Percentiles rank a stretch among this genome's conserved stretches.
Conservation (phyloP, 2,797 vertebrate species). For the Botia almorhae region DNA sequence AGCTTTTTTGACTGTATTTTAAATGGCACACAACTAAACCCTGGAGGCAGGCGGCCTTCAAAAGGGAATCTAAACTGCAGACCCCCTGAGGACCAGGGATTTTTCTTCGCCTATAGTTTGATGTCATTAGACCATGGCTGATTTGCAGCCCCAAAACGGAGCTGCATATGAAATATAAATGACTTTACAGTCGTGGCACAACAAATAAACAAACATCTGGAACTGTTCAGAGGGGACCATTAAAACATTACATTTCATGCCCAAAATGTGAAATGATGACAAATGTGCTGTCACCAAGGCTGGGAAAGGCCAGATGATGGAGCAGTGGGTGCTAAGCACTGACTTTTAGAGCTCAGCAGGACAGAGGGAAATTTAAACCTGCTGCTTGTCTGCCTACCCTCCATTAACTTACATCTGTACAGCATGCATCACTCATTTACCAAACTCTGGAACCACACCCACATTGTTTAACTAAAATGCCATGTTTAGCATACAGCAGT, state of each 20-base stretch:
- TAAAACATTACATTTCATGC: constrained; percentile 84
- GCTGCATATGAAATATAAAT: constrained; percentile 73
- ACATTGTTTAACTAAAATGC: constrained; percentile 51
- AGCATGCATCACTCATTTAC: constrained; percentile 67
- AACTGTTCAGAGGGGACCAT: constrained; percentile 91
- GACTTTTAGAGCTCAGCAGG: constrained; percentile 88
- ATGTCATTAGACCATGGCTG: constrained; percentile 67
- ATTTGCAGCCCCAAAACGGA: constrained; percentile 55
- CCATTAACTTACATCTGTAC: constrained; percentile 82
- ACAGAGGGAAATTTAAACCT: constrained; percentile 87
- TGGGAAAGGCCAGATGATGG: constrained; percentile 88
- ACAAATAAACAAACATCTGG: constrained; percentile 99
- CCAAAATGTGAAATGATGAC: constrained; percentile 95
- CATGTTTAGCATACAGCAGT: constrained; percentile 45
- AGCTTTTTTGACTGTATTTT: constrained; percentile 70
- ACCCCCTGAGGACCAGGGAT: constrained; percentile 70
- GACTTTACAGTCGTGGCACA: constrained; percentile 88
- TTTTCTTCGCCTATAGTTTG: constrained; percentile 69
- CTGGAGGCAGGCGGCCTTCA: constrained; percentile 70
- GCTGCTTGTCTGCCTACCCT: constrained; percentile 79
- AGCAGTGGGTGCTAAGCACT: constrained; percentile 88
- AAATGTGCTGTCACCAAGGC: constrained; percentile 89
- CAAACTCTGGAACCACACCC: constrained; percentile 44
- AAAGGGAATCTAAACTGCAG: constrained; percentile 66
- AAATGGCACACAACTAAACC: constrained; percentile 78